phyloP scores from a whole-genome alignment of 2,797 vertebrate species.

The Chrosomus eos region DNA sequence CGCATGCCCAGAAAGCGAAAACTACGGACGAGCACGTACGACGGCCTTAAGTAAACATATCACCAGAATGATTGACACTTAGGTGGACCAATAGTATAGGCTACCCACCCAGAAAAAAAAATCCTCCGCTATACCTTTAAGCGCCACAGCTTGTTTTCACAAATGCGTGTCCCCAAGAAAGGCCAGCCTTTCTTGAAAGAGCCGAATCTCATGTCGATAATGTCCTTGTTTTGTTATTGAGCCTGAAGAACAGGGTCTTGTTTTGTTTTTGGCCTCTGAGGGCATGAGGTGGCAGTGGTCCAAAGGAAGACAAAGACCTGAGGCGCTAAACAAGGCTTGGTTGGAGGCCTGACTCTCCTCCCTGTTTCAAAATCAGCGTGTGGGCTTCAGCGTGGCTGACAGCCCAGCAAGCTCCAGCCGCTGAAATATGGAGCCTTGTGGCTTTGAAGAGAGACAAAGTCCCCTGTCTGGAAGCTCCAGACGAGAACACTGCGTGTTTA shows the following conservation, averaged over 20 bases:
- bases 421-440: conserved; percentile 61
- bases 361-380: conserved; percentile 35
- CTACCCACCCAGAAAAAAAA: too few species aligned
- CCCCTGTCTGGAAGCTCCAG: conserved; percentile 52
- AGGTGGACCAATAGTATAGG: too few species aligned
- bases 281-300: conserved; percentile 37
- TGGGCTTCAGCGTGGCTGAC: conserved; percentile 36
- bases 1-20: too few species aligned
- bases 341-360: conserved; percentile 43
- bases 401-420: conserved; percentile 39
- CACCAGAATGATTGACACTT: too few species aligned
- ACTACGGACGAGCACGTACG: too few species aligned
- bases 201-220: conserved; percentile 29
- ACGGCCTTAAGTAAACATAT: too few species aligned
- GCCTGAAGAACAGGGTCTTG: conserved; percentile 49
- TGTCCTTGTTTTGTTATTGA: conserved; percentile 60
- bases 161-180: neutral
- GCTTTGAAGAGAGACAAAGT: conserved; percentile 59
- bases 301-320: conserved; percentile 45
- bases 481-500: conserved; percentile 45
- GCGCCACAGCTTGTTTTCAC: conserved; percentile 17
- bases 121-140: too few species aligned
- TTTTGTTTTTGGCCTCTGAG: conserved; percentile 28
- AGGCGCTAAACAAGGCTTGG: conserved; percentile 57
- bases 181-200: conserved; percentile 44